Evolutionary conservation across 1,140 invertebrate species (phyloP).

Genomic region (Venustaconcha ellipsiformis): DNA sequence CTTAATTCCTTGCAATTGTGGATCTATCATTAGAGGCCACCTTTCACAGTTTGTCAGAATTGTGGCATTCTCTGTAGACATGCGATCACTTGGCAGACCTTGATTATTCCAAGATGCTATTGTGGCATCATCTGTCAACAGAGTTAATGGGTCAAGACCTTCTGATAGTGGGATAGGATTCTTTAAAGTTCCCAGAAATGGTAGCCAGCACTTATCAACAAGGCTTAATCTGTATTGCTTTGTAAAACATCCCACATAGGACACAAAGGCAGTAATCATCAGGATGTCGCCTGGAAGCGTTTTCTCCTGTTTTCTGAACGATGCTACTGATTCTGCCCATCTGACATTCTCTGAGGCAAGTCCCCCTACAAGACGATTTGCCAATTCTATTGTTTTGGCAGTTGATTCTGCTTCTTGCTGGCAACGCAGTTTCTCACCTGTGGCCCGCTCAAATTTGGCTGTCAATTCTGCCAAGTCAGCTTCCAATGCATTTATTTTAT

Average conservation of each 20-base stretch:
- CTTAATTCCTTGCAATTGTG: constrained; percentile 84
- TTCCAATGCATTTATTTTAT: constrained; percentile 88
- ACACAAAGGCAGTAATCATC: constrained; percentile 92
- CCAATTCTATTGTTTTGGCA: constrained; percentile 88
- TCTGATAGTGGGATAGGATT: constrained; percentile 86
- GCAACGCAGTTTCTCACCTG: constrained; percentile 86
- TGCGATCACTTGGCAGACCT: constrained; percentile 90
- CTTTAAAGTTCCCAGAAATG: constrained; percentile 69
- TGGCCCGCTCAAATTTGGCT: constrained; percentile 89
- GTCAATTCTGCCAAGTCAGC: constrained; percentile 86
- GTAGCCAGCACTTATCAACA: constrained; percentile 83
- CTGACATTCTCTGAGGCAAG: constrained; percentile 92
- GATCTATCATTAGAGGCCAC: constrained; percentile 96
- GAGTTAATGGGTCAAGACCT: constrained; percentile 83
- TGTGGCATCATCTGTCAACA: constrained; percentile 91
- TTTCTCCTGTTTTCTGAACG: constrained; percentile 86
- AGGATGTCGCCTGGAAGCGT: constrained; percentile 92
- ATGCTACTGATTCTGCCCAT: constrained; percentile 92
- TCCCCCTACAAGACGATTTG: constrained; percentile 91
- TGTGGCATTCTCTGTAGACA: constrained; percentile 96
- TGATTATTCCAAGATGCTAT: constrained; percentile 95
- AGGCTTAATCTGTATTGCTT: constrained; percentile 89
- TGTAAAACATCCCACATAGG: constrained; percentile 94
- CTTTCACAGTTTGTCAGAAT: constrained; percentile 91
- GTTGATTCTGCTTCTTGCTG: constrained; percentile 48